Evolutionary conservation across 2,113 vertebrate genomes (phyloP).

Genomic region (Oreocharis arfaki): DNA sequence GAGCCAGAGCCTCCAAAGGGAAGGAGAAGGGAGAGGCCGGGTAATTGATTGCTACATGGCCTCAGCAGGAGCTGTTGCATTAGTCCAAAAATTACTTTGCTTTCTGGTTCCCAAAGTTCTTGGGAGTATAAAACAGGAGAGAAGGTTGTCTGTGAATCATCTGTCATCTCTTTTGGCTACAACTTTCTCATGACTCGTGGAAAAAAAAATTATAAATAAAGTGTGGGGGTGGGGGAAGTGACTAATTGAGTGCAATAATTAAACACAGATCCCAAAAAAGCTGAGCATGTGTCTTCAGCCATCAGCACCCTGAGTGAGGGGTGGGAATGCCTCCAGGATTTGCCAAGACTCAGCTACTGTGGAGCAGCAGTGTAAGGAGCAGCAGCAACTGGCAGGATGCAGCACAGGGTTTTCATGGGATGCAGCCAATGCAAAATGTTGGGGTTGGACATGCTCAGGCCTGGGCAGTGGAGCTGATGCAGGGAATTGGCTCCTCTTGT

Average conservation of each 20-base stretch:
- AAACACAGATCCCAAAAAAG: slow-evolving; percentile 9
- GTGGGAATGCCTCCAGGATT: background rate
- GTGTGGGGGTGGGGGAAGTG: background rate
- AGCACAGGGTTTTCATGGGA: background rate
- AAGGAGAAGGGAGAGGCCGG: background rate
- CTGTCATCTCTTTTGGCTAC: slow-evolving; percentile 32
- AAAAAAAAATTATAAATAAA: slow-evolving; percentile 33
- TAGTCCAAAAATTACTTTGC: slow-evolving; percentile 27
- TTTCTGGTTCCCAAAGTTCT: slow-evolving; percentile 34
- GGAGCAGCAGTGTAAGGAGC: background rate
- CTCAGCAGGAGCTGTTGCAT: background rate
- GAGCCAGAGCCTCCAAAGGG: background rate
- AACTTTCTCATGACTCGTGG: background rate
- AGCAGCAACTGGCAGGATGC: background rate
- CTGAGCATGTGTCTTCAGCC: background rate
- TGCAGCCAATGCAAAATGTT: background rate
- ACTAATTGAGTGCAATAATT: slow-evolving; percentile 41
- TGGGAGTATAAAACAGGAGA: background rate
- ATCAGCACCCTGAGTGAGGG: background rate
- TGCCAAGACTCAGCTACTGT: background rate
- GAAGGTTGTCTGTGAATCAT: slow-evolving; percentile 40
- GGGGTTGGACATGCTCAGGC: rapidly evolving
- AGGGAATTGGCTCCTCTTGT: background rate
- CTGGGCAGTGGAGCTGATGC: background rate
- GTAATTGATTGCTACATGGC: background rate